A percentile compares a stretch with the other conserved stretches of the same genome.
Evolutionary conservation across 2,797 vertebrate species (phyloP).

Genomic region (Halcyon leucocephala): DNA sequence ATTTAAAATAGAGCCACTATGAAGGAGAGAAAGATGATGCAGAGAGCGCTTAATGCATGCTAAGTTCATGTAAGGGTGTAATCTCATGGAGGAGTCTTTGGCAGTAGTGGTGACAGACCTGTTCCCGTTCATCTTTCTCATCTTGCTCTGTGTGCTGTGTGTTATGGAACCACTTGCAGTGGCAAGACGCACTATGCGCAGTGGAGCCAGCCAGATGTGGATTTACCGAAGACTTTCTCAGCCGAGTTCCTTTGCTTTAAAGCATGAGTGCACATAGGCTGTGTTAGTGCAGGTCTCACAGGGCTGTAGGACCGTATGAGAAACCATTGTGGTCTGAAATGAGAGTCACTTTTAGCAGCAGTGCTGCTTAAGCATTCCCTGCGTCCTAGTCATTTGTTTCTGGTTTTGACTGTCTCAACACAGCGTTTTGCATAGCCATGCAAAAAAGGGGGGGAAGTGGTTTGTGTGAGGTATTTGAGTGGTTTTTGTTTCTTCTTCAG

Average conservation of each 20-base stretch:
- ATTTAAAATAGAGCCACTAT: not conserved
- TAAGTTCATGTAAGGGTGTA: not conserved
- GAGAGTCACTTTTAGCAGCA: not conserved
- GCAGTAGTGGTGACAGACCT: not conserved
- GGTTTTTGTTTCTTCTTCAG: not conserved
- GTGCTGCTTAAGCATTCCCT: accelerated
- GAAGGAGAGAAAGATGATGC: not conserved
- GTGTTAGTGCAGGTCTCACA: not conserved
- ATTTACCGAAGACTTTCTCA: not conserved
- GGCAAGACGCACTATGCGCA: not conserved
- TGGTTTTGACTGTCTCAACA: not conserved
- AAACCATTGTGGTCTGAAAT: not conserved
- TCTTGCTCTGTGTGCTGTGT: not conserved
- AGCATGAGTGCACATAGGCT: not conserved
- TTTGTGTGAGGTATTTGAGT: not conserved
- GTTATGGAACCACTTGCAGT: not conserved
- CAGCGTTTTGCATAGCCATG: not conserved
- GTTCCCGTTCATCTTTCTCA: not conserved
- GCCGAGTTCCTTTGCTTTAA: not conserved
- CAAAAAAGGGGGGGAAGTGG: not conserved
- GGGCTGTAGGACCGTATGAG: not conserved
- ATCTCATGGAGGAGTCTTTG: not conserved
- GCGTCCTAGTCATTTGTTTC: not conserved
- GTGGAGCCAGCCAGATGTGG: not conserved
- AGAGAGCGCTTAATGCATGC: not conserved